Conservation (phyloP, 2,113 vertebrate species). For the Mustela lutreola region DNA sequence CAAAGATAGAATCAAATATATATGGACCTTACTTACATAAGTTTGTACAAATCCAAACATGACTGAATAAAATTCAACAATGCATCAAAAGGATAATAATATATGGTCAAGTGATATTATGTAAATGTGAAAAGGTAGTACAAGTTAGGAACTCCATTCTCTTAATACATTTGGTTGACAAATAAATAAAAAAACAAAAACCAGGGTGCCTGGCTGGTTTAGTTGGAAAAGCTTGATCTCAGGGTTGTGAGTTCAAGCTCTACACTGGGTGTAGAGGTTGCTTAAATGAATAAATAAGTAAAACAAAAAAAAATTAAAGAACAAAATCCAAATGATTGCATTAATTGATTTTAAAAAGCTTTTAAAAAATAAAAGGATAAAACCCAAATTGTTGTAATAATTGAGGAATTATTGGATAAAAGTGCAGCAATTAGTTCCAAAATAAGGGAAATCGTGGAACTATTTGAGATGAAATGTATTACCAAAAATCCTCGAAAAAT, state of each 20-base stretch:
- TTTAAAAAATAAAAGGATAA: background rate
- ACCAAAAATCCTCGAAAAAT: background rate
- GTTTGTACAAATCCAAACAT: background rate
- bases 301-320: background rate
- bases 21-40: background rate
- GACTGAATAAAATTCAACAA: background rate
- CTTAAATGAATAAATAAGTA: background rate
- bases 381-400: background rate
- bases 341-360: background rate
- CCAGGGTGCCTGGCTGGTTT: background rate
- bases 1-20: background rate
- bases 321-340: no score
- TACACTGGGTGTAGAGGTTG: background rate
- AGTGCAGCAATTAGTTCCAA: background rate
- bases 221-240: background rate
- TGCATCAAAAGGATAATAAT: background rate
- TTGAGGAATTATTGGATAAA: slow-evolving; percentile 24
- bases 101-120: background rate
- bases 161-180: background rate
- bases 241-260: background rate
- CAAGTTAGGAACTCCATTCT: background rate
- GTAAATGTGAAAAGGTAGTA: background rate
- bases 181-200: background rate
- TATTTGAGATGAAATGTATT: background rate
- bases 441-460: background rate